Percentiles rank a stretch among this genome's conserved stretches.
Evolutionary conservation across 2,888 invertebrate genomes (phyloP).

Genomic region (Drosophila gaucha): DNA sequence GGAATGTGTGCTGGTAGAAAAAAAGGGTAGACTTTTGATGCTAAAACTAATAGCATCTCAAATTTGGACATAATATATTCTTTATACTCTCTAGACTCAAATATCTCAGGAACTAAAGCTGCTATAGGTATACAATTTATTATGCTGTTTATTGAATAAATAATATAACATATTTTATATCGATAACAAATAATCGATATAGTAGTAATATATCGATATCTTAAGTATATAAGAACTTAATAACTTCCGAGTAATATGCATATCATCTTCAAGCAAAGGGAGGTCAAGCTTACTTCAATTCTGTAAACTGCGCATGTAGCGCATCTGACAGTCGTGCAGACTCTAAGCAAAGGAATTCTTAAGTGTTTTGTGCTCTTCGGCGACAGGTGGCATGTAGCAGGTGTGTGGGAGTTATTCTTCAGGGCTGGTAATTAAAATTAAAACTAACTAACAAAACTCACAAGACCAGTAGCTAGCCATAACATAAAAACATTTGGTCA

Average conservation of each 20-base stretch:
- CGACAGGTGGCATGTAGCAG: background rate
- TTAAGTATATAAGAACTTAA: too few species aligned
- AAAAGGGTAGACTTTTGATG: too few species aligned
- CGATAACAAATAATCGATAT: background rate
- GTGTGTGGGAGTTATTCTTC: background rate
- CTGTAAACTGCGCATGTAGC: background rate
- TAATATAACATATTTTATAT: too few species aligned
- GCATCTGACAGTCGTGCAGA: background rate
- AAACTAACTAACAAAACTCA: slow-evolving; percentile 5
- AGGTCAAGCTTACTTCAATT: background rate
- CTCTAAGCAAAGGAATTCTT: background rate
- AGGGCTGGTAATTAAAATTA: slow-evolving; percentile 21
- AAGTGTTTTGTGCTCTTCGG: background rate
- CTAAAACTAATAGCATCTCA: too few species aligned
- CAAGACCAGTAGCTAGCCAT: slow-evolving; percentile 28
- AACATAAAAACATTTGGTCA: slow-evolving; percentile 52
- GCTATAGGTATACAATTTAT: background rate
- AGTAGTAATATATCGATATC: background rate
- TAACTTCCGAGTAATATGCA: too few species aligned
- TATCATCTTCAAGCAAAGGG: background rate
- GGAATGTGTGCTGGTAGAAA: too few species aligned
- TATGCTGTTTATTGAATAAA: background rate
- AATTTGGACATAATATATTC: too few species aligned
- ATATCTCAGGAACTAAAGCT: background rate
- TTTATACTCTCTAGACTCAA: background rate